These are phyloP conservation scores for Sinocyclocheilus maitianheensis DNA, from an alignment of 2,113 vertebrate genomes.

Conservation along the genomic window DNA sequence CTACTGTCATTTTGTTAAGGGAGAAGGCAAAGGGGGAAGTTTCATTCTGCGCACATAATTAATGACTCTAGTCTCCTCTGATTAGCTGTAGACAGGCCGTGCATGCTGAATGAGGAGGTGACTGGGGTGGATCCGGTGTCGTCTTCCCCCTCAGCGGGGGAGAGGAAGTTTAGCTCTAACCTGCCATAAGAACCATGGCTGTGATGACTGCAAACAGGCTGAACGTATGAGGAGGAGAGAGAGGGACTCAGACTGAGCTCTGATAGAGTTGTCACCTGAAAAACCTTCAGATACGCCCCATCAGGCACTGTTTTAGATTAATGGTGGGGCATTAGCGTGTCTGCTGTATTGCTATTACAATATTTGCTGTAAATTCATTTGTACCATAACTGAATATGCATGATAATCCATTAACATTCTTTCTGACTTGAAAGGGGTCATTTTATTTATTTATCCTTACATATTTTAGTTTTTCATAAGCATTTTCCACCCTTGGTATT, in stretches of 20 bases:
- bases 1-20: conserved; percentile 47
- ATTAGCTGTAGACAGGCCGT: conserved; percentile 56
- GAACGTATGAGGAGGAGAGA: not conserved
- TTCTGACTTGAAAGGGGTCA: not conserved
- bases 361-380: not conserved
- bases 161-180: conserved; percentile 39
- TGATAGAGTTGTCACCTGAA: not conserved
- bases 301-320: not conserved
- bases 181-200: conserved; percentile 21
- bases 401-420: not conserved
- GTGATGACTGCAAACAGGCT: conserved; percentile 47
- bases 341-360: not conserved
- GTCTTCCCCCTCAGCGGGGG: conserved; percentile 25
- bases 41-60: conserved; percentile 56
- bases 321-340: not conserved
- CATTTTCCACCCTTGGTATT: not conserved
- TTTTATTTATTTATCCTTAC: not conserved
- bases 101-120: conserved; percentile 37
- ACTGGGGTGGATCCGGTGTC: conserved; percentile 41
- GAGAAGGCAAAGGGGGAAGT: not conserved
- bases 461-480: not conserved
- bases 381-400: not conserved
- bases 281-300: not conserved
- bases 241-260: not conserved
- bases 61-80: conserved; percentile 56